phyloP scores from a whole-genome alignment of 1,140 invertebrate genomes.

The Heliconius himera region DNA sequence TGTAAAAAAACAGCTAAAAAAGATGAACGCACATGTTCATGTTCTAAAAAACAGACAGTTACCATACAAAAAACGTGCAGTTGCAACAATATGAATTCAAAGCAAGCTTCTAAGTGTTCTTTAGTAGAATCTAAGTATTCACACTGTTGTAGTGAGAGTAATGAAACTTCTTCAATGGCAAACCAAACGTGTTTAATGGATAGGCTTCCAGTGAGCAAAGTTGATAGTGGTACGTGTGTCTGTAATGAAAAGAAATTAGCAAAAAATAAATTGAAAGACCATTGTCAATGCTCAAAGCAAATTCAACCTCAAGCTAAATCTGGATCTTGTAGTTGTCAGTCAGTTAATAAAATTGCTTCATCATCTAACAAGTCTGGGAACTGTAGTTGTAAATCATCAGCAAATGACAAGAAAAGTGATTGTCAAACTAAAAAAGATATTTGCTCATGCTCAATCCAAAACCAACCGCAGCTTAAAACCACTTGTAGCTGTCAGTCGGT shows the following conservation, averaged over 20 bases:
- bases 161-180: not conserved
- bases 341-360: not conserved
- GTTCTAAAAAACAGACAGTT: not conserved
- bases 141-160: not conserved
- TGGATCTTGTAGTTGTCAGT: not conserved
- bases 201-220: not conserved
- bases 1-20: not conserved
- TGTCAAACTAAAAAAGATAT: not conserved
- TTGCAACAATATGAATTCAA: not conserved
- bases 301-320: not conserved
- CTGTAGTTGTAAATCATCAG: not conserved
- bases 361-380: not conserved
- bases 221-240: not conserved
- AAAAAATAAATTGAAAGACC: not conserved
- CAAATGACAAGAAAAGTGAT: not conserved
- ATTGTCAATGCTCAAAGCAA: not conserved
- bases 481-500: not conserved
- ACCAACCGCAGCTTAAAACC: not conserved
- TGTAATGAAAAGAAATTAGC: not conserved
- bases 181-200: slow-evolving; percentile 9
- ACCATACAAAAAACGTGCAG: not conserved
- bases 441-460: not conserved
- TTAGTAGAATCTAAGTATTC: not conserved
- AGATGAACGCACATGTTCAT: not conserved
- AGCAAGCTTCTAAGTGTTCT: not conserved